Base-by-base conservation (phyloP, 2,113 vertebrate species). In the Proteles cristata region DNA sequence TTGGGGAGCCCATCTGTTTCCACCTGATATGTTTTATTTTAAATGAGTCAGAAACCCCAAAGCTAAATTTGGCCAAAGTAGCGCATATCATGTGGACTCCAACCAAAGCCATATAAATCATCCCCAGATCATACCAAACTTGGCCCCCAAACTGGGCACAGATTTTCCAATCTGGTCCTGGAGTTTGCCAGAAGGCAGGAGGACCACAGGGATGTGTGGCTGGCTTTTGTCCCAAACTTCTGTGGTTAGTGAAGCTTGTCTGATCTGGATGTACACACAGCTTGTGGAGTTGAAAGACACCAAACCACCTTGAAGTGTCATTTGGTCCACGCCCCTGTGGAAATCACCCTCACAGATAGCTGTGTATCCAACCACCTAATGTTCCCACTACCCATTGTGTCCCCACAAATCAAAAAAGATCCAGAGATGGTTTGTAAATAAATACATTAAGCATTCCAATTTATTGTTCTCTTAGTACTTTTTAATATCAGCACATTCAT, bases 151-250 rank as follows among this genome's bases (percentile, higher is more conserved):
- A 93, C 66, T 14, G 39, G 95, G 95, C 88, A 95, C 95, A 88
- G 95, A 88, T 94, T 97, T 97, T 96, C 77, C 98, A 97, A 17
- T 97, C 97, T 97, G 96, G 84, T 94, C 81, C 95, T 35, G 50
- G 84, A 95, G 90, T 97, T 97, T 97, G 96, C 97, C 97, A 97
- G 96, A 93, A 97, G 95, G 97, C 96, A 88, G 97, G 89, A 97
- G 94, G 96, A 97, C 96, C 96, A 77, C 92, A 88, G 95, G 97
- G 97, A 88, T 76, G 63, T 97, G 95, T 95, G 93, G 48, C 84
- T 98, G 97, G 98, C 97, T 96, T 76, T 88, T 58, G 45, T 92
- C 90, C 96, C 94, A 96, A 92, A 94, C 92, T 96, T 97, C 96
- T 97, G 96, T 95, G 97, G 92, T 96, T 93, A 92, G 95, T 77